A percentile compares a stretch with the other conserved stretches of the same genome.
Conservation (phyloP, 2,888 invertebrate genomes). For the Caenorhabditis auriculariae region DNA sequence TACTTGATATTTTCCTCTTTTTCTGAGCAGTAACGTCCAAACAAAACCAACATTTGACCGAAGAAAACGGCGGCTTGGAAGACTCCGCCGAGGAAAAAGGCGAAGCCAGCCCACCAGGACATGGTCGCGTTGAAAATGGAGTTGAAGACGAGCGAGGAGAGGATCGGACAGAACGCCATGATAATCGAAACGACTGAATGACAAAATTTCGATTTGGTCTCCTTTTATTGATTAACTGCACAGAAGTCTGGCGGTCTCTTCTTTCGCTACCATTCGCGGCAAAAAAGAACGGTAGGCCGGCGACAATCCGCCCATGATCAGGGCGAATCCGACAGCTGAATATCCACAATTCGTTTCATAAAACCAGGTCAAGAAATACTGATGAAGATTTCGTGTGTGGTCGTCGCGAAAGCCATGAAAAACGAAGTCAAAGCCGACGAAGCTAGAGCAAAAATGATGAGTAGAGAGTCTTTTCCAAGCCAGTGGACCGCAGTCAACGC, state of each 20-base stretch:
- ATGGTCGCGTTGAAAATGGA: constrained; percentile 49
- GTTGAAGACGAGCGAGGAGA: constrained; percentile 52
- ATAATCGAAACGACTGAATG: constrained; percentile 39
- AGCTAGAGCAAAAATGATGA: constrained; percentile 43
- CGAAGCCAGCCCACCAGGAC: constrained; percentile 56
- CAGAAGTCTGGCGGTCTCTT: constrained; percentile 52
- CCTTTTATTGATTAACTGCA: background rate
- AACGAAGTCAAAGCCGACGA: constrained; percentile 33
- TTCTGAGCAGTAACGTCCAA: background rate
- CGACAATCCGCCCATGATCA: constrained; percentile 48
- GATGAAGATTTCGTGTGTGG: constrained; percentile 43
- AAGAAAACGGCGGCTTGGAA: constrained; percentile 39
- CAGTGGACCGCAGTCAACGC: constrained; percentile 29
- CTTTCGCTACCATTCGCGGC: constrained; percentile 58
- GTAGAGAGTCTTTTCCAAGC: constrained; percentile 52
- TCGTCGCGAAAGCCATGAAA: constrained; percentile 43
- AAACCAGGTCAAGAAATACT: constrained; percentile 20
- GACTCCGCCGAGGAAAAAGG: constrained; percentile 49
- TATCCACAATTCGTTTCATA: background rate
- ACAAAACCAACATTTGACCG: constrained; percentile 43
- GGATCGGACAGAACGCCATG: constrained; percentile 51
- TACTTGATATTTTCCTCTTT: background rate
- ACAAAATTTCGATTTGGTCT: background rate
- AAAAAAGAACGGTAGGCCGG: constrained; percentile 57
- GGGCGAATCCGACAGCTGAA: constrained; percentile 43